These are phyloP conservation scores for Lysiphlebus fabarum DNA, from an alignment of 1,140 invertebrate genomes.

Conservation along the genomic window DNA sequence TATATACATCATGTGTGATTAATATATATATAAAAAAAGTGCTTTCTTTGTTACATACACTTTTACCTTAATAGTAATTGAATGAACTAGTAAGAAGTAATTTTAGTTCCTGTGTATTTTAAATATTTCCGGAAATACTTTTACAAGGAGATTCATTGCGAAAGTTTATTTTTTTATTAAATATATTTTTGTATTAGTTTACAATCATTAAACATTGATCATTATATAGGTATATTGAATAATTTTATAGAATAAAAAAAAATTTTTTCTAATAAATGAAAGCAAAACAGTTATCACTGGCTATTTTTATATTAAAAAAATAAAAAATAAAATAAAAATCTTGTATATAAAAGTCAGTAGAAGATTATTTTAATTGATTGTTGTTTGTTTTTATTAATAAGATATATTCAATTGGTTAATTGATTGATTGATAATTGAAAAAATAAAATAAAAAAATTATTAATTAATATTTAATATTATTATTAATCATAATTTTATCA, in stretches of 20 bases:
- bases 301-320: too few relatives aligned
- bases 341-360: too few relatives aligned
- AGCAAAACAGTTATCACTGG: too few relatives aligned
- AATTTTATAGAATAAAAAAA: constrained; percentile 7
- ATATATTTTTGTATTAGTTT: not conserved
- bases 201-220: not conserved
- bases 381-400: too few relatives aligned
- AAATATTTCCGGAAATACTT: constrained; percentile 27
- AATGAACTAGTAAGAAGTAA: not conserved
- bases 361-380: too few relatives aligned
- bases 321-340: too few relatives aligned
- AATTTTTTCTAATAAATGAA: too few relatives aligned
- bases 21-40: not conserved
- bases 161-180: constrained; percentile 7
- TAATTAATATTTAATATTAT: constrained; percentile 9
- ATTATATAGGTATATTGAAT: too few relatives aligned
- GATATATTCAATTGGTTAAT: not conserved
- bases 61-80: constrained; percentile 10
- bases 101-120: constrained; percentile 7
- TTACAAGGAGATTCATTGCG: constrained; percentile 12
- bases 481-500: constrained; percentile 20
- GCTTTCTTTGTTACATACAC: constrained; percentile 11
- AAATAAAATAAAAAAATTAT: constrained; percentile 10
- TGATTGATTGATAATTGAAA: too few relatives aligned
- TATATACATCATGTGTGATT: too few relatives aligned